A percentile compares a stretch with the other conserved stretches of the same genome.
phyloP scores from a whole-genome alignment of 2,797 vertebrate genomes.

The Taenioides sp. region DNA sequence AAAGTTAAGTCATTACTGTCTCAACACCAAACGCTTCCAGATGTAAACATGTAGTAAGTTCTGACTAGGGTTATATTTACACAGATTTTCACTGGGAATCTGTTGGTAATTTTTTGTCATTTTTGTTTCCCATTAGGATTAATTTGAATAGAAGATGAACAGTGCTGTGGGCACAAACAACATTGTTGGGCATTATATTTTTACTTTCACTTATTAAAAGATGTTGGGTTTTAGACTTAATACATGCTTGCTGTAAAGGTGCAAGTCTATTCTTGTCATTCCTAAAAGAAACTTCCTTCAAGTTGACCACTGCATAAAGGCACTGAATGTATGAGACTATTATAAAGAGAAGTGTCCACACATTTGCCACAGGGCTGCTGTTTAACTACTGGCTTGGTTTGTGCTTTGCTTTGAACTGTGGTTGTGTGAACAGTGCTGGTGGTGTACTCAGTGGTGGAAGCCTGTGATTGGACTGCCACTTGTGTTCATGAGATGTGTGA shows the following conservation, averaged over 20 bases:
- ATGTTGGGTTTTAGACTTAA: background rate
- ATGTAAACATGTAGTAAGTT: background rate
- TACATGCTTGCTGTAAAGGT: background rate
- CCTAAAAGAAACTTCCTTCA: conserved; percentile 26
- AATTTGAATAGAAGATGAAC: background rate
- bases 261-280: background rate
- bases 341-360: conserved; percentile 11
- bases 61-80: background rate
- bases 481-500: conserved; percentile 11
- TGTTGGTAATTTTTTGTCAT: background rate
- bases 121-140: background rate
- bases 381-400: conserved; percentile 43
- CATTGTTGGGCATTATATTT: background rate
- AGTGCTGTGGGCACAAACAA: background rate
- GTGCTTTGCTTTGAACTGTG: conserved; percentile 20
- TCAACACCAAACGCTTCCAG: background rate
- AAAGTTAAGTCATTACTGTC: background rate
- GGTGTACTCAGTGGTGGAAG: conserved; percentile 11
- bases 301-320: conserved; percentile 35
- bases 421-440: conserved; percentile 19
- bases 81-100: background rate
- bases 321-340: conserved; percentile 41
- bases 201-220: background rate
- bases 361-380: conserved; percentile 15
- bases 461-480: conserved; percentile 18